Evolutionary conservation across 2,888 invertebrate genomes (phyloP), one percentile per base, ranked within the genome.

Genomic region (Dicyrtoma fusca): DNA sequence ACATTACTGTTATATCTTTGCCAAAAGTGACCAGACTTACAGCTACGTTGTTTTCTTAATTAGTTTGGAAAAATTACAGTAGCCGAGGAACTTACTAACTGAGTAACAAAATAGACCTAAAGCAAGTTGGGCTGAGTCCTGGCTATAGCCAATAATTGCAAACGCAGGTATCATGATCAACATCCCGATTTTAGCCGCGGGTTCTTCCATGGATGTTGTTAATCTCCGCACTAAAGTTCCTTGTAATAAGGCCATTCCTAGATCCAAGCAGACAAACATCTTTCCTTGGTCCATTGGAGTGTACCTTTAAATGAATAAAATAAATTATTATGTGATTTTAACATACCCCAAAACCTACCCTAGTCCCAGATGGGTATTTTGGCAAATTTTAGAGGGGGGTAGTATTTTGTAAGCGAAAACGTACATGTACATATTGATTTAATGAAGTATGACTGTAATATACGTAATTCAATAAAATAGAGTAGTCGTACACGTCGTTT

Each of bases 281-380:
- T 92, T 94, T 6, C 98, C 98, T 85, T 99, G 98, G 84, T 97
- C 92, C 91, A 96, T 93, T 59, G 96, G 94, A 70, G 90, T 91
- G 83, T 71, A 75, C 5, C 71, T 74, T 19, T 26, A 62, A 34
- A 64, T 14, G 6, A 26, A 3, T 8, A 65, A 25, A 49, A 21
- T 6, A n/a, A n/a, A n/a, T 14, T 62, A 34, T 34, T 61, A n/a
- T n/a, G n/a, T n/a, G n/a, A n/a, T n/a, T n/a, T n/a, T n/a, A n/a
- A n/a, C n/a, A n/a, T n/a, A n/a, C n/a, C n/a, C n/a, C n/a, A n/a
- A n/a, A n/a, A n/a, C n/a, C n/a, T n/a, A n/a, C n/a, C n/a, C n/a
- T n/a, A n/a, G n/a, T n/a, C n/a, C n/a, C n/a, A n/a, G n/a, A n/a
- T n/a, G n/a, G n/a, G n/a, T n/a, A n/a, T n/a, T 34, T 2, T 63